Evolutionary conservation across 2,113 vertebrate species (phyloP), one percentile per base, ranked within the genome.

Genomic region (Pipa parva): DNA sequence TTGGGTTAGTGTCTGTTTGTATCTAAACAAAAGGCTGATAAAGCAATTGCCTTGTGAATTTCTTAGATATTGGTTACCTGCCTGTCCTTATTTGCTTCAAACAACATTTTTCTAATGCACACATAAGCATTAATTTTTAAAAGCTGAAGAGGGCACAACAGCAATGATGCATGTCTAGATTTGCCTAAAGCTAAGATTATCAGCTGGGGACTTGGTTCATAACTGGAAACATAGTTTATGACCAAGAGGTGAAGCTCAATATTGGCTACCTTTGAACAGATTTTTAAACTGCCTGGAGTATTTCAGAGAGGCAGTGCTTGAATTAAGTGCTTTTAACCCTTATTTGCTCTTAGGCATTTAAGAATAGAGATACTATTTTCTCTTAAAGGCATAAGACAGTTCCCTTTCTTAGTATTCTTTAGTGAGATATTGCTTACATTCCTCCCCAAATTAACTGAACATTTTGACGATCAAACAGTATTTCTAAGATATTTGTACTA

Each of bases 161-260:
- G 65, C 65, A 52, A 25, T 31, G 57, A 69, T 60, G 65, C 57
- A 70, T 61, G 28, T 33, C 28, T 21, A 70, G 66, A 59, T 60
- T 52, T 52, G 66, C 66, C 66, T 61, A 54, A 61, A 70, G 66
- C 66, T 58, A 61, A 70, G 66, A 70, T 70, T 61, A 70, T 70
- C 48, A 70, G 17, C 57, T 54, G 58, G 66, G 60, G 66, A 51
- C 66, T 21, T 39, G 9, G 42, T 68, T 68, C 64, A 68, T 59
- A 68, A 59, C 55, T 68, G 56, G 39, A 59, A 29, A 49, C 21
- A 10, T 22, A 31, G 33, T 42, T 54, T 45, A 29, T 60, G 58
- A 48, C 66, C 45, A 61, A 61, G 58, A 60, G 66, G 48, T 54
- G 48, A 45, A 58, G 66, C 58, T 48, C 18, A 54, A 54, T 54